A percentile compares a stretch with the other conserved stretches of the same genome.
Evolutionary conservation across 2,113 vertebrate genomes (phyloP).

Genomic region (Ciconia boyciana): DNA sequence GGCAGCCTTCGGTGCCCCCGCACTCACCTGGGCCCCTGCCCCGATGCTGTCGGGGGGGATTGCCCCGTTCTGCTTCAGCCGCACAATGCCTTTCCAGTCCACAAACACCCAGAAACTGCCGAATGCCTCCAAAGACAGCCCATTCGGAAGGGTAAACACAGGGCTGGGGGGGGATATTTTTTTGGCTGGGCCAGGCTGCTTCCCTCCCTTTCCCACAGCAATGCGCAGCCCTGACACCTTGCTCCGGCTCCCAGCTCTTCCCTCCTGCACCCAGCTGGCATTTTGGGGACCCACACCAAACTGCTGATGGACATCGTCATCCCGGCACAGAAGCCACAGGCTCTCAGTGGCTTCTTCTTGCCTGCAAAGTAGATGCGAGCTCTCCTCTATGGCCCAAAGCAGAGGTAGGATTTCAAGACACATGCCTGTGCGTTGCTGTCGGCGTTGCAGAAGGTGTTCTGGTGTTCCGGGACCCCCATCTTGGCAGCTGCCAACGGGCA

Average conservation of each 20-base stretch:
- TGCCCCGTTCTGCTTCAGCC: neutral
- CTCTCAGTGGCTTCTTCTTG: neutral
- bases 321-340: neutral
- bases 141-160: neutral
- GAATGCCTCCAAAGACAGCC: neutral
- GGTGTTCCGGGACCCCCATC: neutral
- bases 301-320: neutral
- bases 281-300: neutral
- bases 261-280: fast-evolving
- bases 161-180: neutral
- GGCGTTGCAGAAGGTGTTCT: fast-evolving
- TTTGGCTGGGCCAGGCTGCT: neutral
- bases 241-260: neutral
- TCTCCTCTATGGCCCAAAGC: fast-evolving
- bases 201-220: fast-evolving
- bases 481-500: neutral
- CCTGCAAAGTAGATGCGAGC: neutral
- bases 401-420: neutral
- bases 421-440: fast-evolving
- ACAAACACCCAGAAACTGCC: neutral
- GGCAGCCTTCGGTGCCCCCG: fast-evolving
- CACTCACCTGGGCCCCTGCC: neutral
- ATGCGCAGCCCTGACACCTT: neutral
- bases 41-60: fast-evolving
- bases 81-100: neutral